Percentiles rank a stretch among this genome's conserved stretches.
phyloP scores from a whole-genome alignment of 2,797 vertebrate species.

The Sebastes iracundus region DNA sequence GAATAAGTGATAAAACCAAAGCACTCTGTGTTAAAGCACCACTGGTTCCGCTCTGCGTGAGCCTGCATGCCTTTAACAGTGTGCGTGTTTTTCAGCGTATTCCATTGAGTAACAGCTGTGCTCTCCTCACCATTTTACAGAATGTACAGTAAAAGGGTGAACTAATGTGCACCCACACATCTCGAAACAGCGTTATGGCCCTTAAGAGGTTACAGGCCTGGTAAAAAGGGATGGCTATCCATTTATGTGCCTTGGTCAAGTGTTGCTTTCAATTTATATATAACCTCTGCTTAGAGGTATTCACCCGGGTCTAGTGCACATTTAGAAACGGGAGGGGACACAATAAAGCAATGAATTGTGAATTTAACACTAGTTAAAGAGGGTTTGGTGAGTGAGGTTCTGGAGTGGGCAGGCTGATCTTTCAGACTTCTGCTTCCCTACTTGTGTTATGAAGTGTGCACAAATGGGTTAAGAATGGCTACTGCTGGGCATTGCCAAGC shows the following conservation, averaged over 20 bases:
- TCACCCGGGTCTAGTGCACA: conserved; percentile 14
- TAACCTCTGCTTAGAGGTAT: conserved; percentile 29
- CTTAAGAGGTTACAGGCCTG: conserved; percentile 20
- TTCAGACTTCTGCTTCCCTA: neutral
- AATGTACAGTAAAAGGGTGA: conserved; percentile 21
- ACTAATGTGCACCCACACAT: conserved; percentile 24
- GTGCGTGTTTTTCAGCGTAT: neutral
- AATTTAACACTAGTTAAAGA: conserved; percentile 23
- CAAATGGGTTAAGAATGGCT: conserved; percentile 7
- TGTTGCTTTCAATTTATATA: conserved; percentile 35
- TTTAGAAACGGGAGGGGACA: neutral
- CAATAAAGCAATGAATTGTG: neutral
- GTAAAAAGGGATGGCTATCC: neutral
- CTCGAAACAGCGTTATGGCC: conserved; percentile 27
- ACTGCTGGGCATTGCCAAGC: neutral
- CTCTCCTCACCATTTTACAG: conserved; percentile 6
- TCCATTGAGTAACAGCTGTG: conserved; percentile 8
- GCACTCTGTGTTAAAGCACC: neutral
- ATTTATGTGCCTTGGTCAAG: conserved; percentile 37
- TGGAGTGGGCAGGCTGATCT: neutral
- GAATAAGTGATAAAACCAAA: neutral
- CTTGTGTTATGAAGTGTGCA: conserved; percentile 11
- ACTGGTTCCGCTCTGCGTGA: neutral
- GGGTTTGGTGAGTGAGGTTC: conserved; percentile 5
- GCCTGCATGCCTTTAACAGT: neutral